Conservation (phyloP, 2,888 invertebrate genomes). For the Chloromyia formosa region DNA sequence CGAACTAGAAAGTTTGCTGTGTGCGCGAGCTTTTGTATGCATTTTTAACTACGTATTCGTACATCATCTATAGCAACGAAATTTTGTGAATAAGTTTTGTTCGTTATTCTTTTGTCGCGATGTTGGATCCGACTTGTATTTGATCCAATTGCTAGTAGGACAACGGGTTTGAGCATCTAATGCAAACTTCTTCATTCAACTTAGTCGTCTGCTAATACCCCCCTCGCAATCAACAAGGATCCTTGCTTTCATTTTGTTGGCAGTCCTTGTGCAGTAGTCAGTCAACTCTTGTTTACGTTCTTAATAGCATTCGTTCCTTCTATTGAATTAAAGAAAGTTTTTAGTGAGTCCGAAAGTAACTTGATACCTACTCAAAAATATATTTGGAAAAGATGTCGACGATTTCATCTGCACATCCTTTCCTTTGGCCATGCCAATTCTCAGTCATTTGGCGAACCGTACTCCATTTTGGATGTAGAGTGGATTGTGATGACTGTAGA, state of each 20-base stretch:
- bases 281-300: constrained; percentile 38
- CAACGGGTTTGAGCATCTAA: background rate
- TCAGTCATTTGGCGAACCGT: background rate
- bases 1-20: too few species aligned
- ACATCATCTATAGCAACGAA: too few species aligned
- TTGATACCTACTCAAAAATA: constrained; percentile 45
- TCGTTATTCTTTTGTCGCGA: background rate
- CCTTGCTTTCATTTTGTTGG: background rate
- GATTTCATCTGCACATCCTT: constrained; percentile 47
- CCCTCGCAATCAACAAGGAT: too few species aligned
- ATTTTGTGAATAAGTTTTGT: too few species aligned
- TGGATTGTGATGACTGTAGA: constrained; percentile 28
- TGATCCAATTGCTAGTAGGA: background rate
- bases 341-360: constrained; percentile 38
- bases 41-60: too few species aligned
- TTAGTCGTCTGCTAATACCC: too few species aligned
- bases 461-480: background rate
- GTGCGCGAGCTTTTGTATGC: too few species aligned
- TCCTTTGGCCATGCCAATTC: background rate
- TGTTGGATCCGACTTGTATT: background rate
- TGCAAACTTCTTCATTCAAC: constrained; percentile 3
- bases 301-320: constrained; percentile 38
- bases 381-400: constrained; percentile 44
- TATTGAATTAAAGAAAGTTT: constrained; percentile 49
- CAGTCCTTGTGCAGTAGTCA: constrained; percentile 9